Conservation (phyloP, 2,888 invertebrate species). For the Lycia hirtaria region DNA sequence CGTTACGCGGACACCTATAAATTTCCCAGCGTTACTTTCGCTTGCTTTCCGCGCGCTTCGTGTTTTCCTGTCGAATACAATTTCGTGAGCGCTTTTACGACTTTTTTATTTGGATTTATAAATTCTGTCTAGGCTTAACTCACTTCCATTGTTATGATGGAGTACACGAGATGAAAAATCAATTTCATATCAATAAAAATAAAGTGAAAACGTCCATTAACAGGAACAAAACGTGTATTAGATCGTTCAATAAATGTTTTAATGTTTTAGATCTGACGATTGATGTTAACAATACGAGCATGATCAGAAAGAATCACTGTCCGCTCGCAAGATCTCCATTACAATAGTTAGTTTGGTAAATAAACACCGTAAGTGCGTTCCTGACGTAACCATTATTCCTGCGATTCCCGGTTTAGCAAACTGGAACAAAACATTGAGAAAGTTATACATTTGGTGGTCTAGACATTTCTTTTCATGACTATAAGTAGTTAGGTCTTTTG, state of each 20-base stretch:
- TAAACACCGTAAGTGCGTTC: conserved; percentile 32
- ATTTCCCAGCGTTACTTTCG: conserved; percentile 35
- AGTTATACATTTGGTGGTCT: too few species aligned
- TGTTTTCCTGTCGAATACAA: conserved; percentile 18
- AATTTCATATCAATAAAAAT: neutral
- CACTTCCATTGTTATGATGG: neutral
- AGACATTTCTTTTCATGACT: too few species aligned
- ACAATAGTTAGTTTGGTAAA: conserved; percentile 31
- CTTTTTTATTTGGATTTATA: neutral
- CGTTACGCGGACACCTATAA: conserved; percentile 30
- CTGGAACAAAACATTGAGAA: conserved; percentile 4
- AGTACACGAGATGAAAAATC: neutral
- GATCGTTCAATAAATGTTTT: conserved; percentile 26
- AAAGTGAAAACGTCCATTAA: neutral
- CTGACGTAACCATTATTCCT: conserved; percentile 25
- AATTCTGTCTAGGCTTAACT: neutral
- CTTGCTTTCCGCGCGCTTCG: conserved; percentile 18
- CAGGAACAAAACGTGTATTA: conserved; percentile 15
- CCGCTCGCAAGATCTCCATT: conserved; percentile 33
- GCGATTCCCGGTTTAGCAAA: conserved; percentile 4
- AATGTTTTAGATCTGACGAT: conserved; percentile 29
- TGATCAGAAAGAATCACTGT: conserved; percentile 36
- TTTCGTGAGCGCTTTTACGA: neutral
- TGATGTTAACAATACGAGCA: conserved; percentile 34
- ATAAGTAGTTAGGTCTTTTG: too few species aligned